Percentiles rank a stretch among this genome's conserved stretches.
Conservation (phyloP, 1,140 invertebrate genomes). For the Drosophila simulans region DNA sequence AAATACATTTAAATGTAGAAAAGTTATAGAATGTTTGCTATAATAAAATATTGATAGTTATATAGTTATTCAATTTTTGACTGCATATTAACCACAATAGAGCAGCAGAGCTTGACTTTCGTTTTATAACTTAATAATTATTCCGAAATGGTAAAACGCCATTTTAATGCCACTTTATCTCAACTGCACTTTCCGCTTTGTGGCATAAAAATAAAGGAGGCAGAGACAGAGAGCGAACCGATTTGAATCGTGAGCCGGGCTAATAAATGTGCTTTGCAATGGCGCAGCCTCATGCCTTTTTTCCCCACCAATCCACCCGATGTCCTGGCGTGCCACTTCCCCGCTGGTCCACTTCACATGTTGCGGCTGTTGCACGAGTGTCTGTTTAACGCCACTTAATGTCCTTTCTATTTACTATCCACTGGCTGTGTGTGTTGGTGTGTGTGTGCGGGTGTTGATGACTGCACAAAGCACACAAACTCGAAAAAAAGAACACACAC, state of each 20-base stretch:
- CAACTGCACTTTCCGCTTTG: background rate
- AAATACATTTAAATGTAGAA: too few relatives aligned
- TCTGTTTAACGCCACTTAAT: constrained; percentile 80
- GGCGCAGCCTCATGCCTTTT: constrained; percentile 7
- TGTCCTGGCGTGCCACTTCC: constrained; percentile 20
- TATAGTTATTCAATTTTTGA: too few relatives aligned
- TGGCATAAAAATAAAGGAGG: background rate
- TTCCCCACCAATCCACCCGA: background rate
- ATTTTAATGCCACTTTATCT: background rate
- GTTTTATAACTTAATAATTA: too few relatives aligned
- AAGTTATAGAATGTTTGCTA: too few relatives aligned
- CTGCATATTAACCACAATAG: too few relatives aligned
- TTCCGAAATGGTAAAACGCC: background rate
- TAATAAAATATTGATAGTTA: too few relatives aligned
- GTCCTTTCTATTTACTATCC: constrained; percentile 76
- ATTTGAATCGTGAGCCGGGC: constrained; percentile 14
- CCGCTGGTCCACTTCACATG: constrained; percentile 31
- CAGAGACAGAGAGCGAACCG: background rate
- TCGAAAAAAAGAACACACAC: constrained; percentile 18
- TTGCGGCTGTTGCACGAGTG: constrained; percentile 59
- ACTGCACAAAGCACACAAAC: constrained; percentile 52
- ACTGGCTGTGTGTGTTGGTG: background rate
- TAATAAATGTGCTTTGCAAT: constrained; percentile 13
- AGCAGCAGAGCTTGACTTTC: too few relatives aligned
- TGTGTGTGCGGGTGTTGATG: constrained; percentile 30